Evolutionary conservation across 2,888 invertebrate species (phyloP).

Genomic region (Tanytarsus gracilentus): DNA sequence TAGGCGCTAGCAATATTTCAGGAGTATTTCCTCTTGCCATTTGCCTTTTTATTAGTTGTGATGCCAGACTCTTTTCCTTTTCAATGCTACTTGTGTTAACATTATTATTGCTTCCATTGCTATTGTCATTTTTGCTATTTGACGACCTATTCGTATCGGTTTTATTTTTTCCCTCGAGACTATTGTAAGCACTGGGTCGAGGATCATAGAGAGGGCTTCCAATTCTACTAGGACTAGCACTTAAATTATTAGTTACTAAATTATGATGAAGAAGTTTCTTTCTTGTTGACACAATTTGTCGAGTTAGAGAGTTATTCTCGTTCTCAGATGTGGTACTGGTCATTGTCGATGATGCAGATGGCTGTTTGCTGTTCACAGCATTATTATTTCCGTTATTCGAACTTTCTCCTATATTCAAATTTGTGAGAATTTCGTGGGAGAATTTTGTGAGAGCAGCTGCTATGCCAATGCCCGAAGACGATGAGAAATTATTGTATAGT

Average conservation of each 20-base stretch:
- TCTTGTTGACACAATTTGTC: slow-evolving; percentile 31
- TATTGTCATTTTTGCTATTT: slow-evolving; percentile 21
- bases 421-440: slow-evolving; percentile 21
- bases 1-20: slow-evolving; percentile 68
- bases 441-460: slow-evolving; percentile 17
- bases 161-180: slow-evolving; percentile 25
- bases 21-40: slow-evolving; percentile 58
- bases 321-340: slow-evolving; percentile 30
- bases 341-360: slow-evolving; percentile 32
- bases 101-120: slow-evolving; percentile 31
- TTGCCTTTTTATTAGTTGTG: slow-evolving; percentile 37
- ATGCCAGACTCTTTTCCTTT: slow-evolving; percentile 23
- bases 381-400: slow-evolving; percentile 32
- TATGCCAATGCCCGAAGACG: slow-evolving; percentile 29
- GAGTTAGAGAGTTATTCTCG: slow-evolving; percentile 36
- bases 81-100: slow-evolving; percentile 23
- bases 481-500: slow-evolving; percentile 30
- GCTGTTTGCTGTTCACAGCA: slow-evolving; percentile 35
- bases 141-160: slow-evolving; percentile 20
- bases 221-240: slow-evolving; percentile 6
- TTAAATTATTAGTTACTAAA: slow-evolving; percentile 17
- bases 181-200: slow-evolving; percentile 24
- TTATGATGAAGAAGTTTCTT: slow-evolving; percentile 26
- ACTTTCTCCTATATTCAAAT: slow-evolving; percentile 19
- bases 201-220: slow-evolving; percentile 25